These are phyloP conservation scores for Podarcis muralis DNA, from an alignment of 2,113 vertebrate genomes.

Conservation along the genomic window DNA sequence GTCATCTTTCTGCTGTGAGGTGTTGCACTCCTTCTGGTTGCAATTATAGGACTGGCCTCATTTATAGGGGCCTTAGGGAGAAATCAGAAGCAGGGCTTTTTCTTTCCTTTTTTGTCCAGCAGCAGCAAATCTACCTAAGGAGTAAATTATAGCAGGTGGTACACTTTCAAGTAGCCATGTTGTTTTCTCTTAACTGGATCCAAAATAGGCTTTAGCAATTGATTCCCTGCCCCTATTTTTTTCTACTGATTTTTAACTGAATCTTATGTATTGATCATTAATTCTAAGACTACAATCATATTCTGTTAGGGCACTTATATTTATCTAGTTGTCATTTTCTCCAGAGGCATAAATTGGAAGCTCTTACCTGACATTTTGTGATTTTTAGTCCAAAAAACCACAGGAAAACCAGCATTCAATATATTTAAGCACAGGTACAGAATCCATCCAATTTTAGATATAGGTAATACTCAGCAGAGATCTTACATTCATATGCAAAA, in stretches of 20 bases:
- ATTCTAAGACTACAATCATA: background rate
- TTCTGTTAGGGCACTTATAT: background rate
- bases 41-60: conserved; percentile 11
- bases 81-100: conserved; percentile 1
- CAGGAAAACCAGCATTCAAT: background rate
- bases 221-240: background rate
- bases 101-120: background rate
- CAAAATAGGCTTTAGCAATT: background rate
- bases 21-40: background rate
- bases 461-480: background rate
- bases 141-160: background rate
- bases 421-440: background rate
- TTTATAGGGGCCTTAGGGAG: background rate
- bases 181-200: background rate
- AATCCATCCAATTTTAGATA: background rate
- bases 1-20: background rate
- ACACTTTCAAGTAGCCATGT: background rate
- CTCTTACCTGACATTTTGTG: background rate
- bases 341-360: background rate
- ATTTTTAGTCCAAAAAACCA: background rate
- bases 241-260: background rate
- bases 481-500: background rate
- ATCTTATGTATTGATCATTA: background rate
- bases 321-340: background rate
- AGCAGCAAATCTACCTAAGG: background rate